Base-by-base conservation (phyloP, 2,888 invertebrate genomes). In the Lottia scabra region DNA sequence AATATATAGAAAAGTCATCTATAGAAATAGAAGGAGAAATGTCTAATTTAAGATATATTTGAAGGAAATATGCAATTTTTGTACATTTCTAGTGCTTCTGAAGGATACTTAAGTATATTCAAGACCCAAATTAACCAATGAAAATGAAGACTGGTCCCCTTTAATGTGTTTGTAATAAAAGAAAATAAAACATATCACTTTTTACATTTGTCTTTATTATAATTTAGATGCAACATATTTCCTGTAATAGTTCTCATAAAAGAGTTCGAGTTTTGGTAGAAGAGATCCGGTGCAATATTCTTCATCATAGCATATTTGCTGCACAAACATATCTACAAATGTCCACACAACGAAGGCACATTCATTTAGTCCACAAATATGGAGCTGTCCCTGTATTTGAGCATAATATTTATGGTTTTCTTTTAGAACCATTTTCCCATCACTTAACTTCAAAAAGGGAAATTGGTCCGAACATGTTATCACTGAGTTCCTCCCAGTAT, bases 361-460 rank as follows among this genome's bases (percentile, higher is more conserved):
- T 12, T 43, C 12, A n/a, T 70, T 44, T 48, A 69, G 48, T 16
- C 71, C 65, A 43, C 62, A 68, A 15, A 77, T 65, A 43, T 38
- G 67, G 65, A 79, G 23, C 68, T 79, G 78, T 38, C 77, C 77
- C 64, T 79, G 78, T 26, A 78, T 43, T 62, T 79, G 76, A 68
- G 67, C 44, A 68, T 73, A 78, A 68, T 78, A 78, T 13, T 70
- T 71, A 46, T 65, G 65, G n/a, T 27, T 46, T 19, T 65, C 30
- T 63, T 73, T 75, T 15, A 78, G 65, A 30, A 30, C 23, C 13
- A 69, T 62, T 19, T 73, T 19, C 5, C 68, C 65, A 38, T 62
- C 48, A 65, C 23, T 26, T 30, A 46, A 38, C 26, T 43, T 19
- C 16, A 75, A 63, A 63, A 38, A 73, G 38, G 75, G 72, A 62